Percentiles rank a stretch among this genome's conserved stretches.
phyloP scores from a whole-genome alignment of 2,888 invertebrate genomes.

The Thymelicus sylvestris region DNA sequence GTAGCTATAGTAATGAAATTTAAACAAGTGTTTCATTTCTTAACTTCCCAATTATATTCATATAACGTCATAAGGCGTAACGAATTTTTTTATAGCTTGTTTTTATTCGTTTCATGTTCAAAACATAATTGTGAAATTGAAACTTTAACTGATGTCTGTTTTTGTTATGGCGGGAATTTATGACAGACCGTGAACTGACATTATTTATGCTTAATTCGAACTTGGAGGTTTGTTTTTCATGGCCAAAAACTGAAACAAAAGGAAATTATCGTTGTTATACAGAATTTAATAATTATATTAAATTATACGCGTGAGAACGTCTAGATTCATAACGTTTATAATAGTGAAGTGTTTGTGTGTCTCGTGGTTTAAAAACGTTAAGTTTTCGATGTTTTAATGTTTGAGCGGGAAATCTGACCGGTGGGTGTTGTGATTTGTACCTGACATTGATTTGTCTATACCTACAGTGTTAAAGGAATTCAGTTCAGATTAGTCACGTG shows the following conservation, averaged over 20 bases:
- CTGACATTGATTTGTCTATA: neutral
- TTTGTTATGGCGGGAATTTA: neutral
- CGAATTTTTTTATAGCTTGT: neutral
- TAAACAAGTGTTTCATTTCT: neutral
- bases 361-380: neutral
- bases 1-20: neutral
- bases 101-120: neutral
- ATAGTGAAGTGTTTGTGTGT: constrained; percentile 1
- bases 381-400: neutral
- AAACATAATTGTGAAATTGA: neutral
- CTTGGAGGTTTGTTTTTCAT: too few species aligned
- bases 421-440: neutral
- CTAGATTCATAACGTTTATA: neutral
- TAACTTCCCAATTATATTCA: neutral
- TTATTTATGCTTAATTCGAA: too few species aligned
- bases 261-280: neutral
- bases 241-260: neutral
- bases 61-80: neutral
- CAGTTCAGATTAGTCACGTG: neutral
- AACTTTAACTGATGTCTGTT: neutral
- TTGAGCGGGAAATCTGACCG: neutral
- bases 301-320: neutral
- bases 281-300: neutral
- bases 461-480: neutral
- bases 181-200: neutral